Conservation (phyloP, 2,797 vertebrate genomes). For the Brachyalestes nurse region DNA sequence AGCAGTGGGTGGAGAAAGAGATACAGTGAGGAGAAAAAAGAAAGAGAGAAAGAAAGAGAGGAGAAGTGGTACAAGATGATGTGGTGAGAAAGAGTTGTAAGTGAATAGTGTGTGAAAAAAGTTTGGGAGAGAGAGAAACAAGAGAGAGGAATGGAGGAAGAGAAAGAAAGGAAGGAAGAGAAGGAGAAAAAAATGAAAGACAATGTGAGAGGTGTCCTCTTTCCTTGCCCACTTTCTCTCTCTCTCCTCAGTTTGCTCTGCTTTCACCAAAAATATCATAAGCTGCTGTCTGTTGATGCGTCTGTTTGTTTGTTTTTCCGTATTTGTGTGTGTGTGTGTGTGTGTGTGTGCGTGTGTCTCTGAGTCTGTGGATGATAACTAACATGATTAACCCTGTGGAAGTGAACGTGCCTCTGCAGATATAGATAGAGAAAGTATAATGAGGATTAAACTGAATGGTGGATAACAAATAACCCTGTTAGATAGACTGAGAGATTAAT, state of each 20-base stretch:
- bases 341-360: constrained; percentile 14
- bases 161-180: constrained; percentile 6
- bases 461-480: constrained; percentile 13
- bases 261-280: not conserved
- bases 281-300: not conserved
- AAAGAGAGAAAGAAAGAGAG: not conserved
- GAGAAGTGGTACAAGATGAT: constrained; percentile 12
- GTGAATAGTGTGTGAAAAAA: not conserved
- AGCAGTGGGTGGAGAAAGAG: not conserved
- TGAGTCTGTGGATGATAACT: constrained; percentile 8
- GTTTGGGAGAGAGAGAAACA: constrained; percentile 2
- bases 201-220: constrained; percentile 17
- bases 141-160: not conserved
- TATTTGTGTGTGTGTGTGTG: no score
- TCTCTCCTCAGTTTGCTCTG: constrained; percentile 1
- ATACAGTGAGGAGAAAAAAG: not conserved
- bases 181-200: constrained; percentile 9
- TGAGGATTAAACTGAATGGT: not conserved
- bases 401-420: constrained; percentile 4
- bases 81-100: not conserved
- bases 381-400: constrained; percentile 18
- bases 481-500: constrained; percentile 21
- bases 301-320: no score
- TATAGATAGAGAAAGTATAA: not conserved
- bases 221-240: constrained; percentile 24